These are phyloP conservation scores for Petrocephalus schoutedeni DNA, from an alignment of 2,797 vertebrate species.

Conservation along the genomic window DNA sequence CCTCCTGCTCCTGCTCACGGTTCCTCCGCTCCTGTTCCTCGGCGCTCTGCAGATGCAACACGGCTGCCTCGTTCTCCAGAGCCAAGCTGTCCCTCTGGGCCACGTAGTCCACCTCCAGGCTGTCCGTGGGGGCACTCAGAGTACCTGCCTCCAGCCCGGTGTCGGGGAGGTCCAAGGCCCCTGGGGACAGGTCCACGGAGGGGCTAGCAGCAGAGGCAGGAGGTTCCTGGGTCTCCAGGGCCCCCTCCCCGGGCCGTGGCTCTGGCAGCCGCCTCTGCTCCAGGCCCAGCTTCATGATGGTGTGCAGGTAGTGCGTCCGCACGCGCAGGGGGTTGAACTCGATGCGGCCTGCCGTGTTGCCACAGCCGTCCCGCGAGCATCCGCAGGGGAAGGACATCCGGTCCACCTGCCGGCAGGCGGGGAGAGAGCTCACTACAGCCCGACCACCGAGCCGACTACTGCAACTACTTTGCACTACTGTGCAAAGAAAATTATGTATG, in stretches of 20 bases:
- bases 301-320: slow-evolving; percentile 94
- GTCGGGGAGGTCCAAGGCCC: slow-evolving; percentile 34
- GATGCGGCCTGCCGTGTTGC: slow-evolving; percentile 82
- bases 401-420: slow-evolving; percentile 74
- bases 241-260: slow-evolving; percentile 35
- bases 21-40: slow-evolving; percentile 87
- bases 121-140: slow-evolving; percentile 25
- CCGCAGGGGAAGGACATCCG: slow-evolving; percentile 95
- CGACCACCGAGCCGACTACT: not conserved
- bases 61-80: slow-evolving; percentile 81
- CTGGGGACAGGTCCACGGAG: slow-evolving; percentile 50
- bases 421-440: not conserved
- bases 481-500: too few relatives aligned
- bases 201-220: not conserved
- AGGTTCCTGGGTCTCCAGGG: not conserved
- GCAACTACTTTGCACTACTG: not conserved
- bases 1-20: slow-evolving; percentile 69
- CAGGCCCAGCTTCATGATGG: slow-evolving; percentile 94
- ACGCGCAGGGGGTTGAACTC: slow-evolving; percentile 96
- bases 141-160: not conserved
- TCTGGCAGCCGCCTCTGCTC: slow-evolving; percentile 74
- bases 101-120: slow-evolving; percentile 44
- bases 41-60: slow-evolving; percentile 89
- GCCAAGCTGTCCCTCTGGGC: slow-evolving; percentile 63
- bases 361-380: slow-evolving; percentile 89